Conservation (phyloP, 2,113 vertebrate genomes). For the Menidia beryllina region DNA sequence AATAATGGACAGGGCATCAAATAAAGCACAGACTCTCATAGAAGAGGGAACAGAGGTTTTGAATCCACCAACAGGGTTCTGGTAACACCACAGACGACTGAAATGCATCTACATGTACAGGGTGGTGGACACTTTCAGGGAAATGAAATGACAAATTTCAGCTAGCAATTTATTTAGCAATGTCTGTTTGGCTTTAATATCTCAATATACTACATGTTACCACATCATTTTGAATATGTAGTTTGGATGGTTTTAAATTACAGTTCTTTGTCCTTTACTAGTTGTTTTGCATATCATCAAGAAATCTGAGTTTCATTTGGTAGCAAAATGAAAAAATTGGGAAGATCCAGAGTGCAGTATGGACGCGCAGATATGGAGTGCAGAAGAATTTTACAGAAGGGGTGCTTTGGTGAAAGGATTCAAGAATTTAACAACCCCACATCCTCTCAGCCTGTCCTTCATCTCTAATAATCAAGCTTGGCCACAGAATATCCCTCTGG, state of each 20-base stretch:
- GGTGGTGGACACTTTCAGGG: conserved; percentile 52
- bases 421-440: conserved; percentile 81
- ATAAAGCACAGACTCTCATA: conserved; percentile 84
- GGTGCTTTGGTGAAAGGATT: conserved; percentile 76
- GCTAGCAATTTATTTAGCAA: conserved; percentile 32
- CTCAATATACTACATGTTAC: conserved; percentile 12
- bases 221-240: conserved; percentile 32
- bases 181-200: conserved; percentile 16
- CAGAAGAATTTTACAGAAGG: conserved; percentile 67
- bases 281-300: conserved; percentile 59
- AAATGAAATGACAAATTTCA: conserved; percentile 38
- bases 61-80: conserved; percentile 73
- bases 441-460: conserved; percentile 79
- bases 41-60: conserved; percentile 79
- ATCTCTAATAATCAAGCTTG: conserved; percentile 84
- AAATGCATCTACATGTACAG: conserved; percentile 61
- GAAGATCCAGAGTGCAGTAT: conserved; percentile 64
- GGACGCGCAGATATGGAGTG: conserved; percentile 64
- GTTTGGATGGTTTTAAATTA: conserved; percentile 26
- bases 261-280: conserved; percentile 41
- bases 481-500: conserved; percentile 81
- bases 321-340: conserved; percentile 31
- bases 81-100: conserved; percentile 71
- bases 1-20: conserved; percentile 83
- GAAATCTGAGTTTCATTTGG: conserved; percentile 53